A percentile compares a stretch with the other conserved stretches of the same genome.
Conservation (phyloP, 1,140 invertebrate genomes). For the Drosophila sechellia region DNA sequence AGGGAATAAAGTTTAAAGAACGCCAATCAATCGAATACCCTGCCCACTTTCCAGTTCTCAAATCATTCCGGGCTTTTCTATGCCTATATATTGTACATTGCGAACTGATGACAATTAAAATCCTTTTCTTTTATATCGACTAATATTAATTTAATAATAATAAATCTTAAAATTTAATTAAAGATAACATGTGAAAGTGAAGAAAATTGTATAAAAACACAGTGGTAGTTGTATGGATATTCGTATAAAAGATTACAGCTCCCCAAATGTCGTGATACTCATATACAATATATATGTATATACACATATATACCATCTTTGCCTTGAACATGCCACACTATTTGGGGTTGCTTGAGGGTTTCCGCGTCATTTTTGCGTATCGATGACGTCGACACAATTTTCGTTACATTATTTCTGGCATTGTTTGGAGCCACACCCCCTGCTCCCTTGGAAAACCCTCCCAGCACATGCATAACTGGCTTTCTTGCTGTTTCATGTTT, state of each 20-base stretch:
- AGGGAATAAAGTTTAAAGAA: neutral
- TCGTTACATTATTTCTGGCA: constrained; percentile 61
- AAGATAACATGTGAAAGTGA: too few species aligned
- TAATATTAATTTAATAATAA: too few species aligned
- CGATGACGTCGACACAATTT: constrained; percentile 77
- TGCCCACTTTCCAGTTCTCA: neutral
- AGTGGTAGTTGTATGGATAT: too few species aligned
- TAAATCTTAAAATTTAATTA: too few species aligned
- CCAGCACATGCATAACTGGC: constrained; percentile 15
- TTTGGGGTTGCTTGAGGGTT: constrained; percentile 11
- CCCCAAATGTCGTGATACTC: neutral
- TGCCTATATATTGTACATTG: neutral
- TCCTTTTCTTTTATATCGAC: too few species aligned
- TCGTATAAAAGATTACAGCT: too few species aligned
- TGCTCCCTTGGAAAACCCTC: constrained; percentile 1
- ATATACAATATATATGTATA: too few species aligned
- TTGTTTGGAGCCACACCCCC: constrained; percentile 49
- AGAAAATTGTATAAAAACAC: too few species aligned
- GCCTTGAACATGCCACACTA: neutral
- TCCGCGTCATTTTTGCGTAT: constrained; percentile 67
- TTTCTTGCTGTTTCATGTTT: constrained; percentile 44
- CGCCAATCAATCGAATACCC: constrained; percentile 18
- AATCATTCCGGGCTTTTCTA: neutral
- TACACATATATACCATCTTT: neutral
- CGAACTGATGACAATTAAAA: too few species aligned